A percentile compares a stretch with the other conserved stretches of the same genome.
These are phyloP conservation scores for Acromyrmex heyeri DNA, from an alignment of 1,140 invertebrate species.

Conservation along the genomic window DNA sequence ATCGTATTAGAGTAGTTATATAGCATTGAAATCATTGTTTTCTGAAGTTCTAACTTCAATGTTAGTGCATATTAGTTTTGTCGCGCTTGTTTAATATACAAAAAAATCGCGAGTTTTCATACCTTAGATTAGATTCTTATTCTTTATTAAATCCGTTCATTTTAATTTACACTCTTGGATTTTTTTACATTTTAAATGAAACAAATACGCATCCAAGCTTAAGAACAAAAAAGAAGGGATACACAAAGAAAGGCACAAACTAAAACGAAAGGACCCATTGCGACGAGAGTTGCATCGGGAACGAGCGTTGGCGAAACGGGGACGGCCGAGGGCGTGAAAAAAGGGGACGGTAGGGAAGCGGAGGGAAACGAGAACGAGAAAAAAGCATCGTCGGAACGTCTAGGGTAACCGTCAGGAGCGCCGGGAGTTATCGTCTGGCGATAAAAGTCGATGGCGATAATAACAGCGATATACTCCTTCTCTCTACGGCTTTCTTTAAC, in stretches of 20 bases:
- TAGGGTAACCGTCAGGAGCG: slow-evolving; percentile 72
- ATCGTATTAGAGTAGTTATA: background rate
- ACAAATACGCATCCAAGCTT: background rate
- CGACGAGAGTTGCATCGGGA: slow-evolving; percentile 24
- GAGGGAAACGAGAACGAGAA: slow-evolving; percentile 63
- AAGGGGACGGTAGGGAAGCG: slow-evolving; percentile 15
- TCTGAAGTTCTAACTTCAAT: slow-evolving; percentile 13
- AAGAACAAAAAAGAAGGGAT: background rate
- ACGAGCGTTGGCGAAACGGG: slow-evolving; percentile 10
- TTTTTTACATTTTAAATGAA: slow-evolving; percentile 4
- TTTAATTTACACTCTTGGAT: background rate
- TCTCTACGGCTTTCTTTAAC: slow-evolving; percentile 47
- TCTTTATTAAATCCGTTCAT: slow-evolving; percentile 7
- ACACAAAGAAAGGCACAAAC: slow-evolving; percentile 1
- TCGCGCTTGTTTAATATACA: background rate
- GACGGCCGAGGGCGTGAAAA: slow-evolving; percentile 10
- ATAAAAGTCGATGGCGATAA: slow-evolving; percentile 83
- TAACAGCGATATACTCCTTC: slow-evolving; percentile 78
- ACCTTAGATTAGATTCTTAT: background rate
- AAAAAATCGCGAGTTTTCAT: background rate
- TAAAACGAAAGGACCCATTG: slow-evolving; percentile 18
- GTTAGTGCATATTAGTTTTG: background rate
- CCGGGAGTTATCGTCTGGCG: slow-evolving; percentile 80
- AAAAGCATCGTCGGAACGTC: slow-evolving; percentile 69
- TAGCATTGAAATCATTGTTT: background rate